A percentile compares a stretch with the other conserved stretches of the same genome.
phyloP scores from a whole-genome alignment of 2,888 invertebrate genomes.

The Piscicola geometra region DNA sequence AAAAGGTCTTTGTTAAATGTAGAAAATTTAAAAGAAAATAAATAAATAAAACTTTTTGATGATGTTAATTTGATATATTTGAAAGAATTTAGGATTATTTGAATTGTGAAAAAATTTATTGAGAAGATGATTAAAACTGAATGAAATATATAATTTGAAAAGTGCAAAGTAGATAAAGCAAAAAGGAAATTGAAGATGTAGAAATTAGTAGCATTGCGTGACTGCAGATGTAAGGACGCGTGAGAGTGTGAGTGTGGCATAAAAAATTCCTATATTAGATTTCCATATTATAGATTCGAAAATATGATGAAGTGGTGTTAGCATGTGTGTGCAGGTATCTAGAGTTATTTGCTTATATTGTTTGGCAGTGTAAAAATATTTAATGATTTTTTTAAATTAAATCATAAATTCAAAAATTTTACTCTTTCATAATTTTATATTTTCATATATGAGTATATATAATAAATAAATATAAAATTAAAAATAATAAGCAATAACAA shows the following conservation, averaged over 20 bases:
- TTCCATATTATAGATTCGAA: neutral
- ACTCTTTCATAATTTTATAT: neutral
- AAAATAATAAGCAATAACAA: no score
- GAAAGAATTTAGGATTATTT: no score
- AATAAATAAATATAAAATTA: no score
- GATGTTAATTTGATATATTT: no score
- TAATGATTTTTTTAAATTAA: neutral
- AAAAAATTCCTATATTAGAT: neutral
- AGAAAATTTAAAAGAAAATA: no score
- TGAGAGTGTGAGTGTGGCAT: neutral
- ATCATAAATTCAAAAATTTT: neutral
- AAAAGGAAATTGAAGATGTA: neutral
- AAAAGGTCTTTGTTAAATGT: neutral
- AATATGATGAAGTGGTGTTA: neutral
- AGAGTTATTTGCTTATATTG: no score
- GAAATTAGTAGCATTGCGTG: conserved; percentile 10
- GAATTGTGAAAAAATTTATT: no score
- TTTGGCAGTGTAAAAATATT: neutral
- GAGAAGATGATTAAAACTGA: no score
- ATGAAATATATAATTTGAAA: neutral
- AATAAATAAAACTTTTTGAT: no score
- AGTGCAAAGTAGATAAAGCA: neutral
- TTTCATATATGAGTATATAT: neutral
- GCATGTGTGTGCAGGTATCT: neutral
- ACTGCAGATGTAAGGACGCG: neutral